Evolutionary conservation across 2,797 vertebrate genomes (phyloP).

Genomic region (Leptatherina wallacei): DNA sequence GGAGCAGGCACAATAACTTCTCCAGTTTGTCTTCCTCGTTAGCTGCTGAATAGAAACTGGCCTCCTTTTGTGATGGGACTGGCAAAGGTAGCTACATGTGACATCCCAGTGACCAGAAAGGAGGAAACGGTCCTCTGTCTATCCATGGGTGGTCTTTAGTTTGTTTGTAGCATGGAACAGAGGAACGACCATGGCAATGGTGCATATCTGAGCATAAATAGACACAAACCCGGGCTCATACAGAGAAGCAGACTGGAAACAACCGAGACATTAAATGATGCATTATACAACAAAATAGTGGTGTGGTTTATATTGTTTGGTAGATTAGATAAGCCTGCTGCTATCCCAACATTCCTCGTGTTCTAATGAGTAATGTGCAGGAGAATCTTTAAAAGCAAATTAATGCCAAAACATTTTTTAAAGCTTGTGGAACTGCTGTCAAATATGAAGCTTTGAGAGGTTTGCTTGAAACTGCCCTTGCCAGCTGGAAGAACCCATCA

Average conservation of each 20-base stretch:
- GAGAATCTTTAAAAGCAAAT: constrained; percentile 1
- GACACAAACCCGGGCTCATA: constrained; percentile 7
- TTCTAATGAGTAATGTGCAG: constrained; percentile 1
- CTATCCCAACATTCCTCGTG: neutral
- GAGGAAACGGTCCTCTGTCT: constrained; percentile 58
- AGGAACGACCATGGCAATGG: constrained; percentile 31
- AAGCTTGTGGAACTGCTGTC: neutral
- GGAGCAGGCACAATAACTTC: constrained; percentile 64
- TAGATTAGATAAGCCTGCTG: neutral
- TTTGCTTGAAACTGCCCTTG: neutral
- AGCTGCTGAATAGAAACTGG: constrained; percentile 70
- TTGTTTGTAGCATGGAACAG: constrained; percentile 14
- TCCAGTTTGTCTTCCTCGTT: constrained; percentile 70
- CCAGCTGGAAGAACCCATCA: neutral
- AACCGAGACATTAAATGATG: constrained; percentile 6
- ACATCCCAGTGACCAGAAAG: constrained; percentile 43
- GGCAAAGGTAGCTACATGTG: constrained; percentile 58
- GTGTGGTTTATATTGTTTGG: constrained; percentile 25
- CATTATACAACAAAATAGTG: neutral
- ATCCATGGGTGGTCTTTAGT: constrained; percentile 78
- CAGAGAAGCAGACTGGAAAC: constrained; percentile 25
- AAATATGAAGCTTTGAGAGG: neutral
- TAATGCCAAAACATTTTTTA: neutral
- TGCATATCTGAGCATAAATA: constrained; percentile 45
- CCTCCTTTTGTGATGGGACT: constrained; percentile 68